These are phyloP conservation scores for Candidula unifasciata DNA, from an alignment of 2,888 invertebrate species.

Conservation along the genomic window DNA sequence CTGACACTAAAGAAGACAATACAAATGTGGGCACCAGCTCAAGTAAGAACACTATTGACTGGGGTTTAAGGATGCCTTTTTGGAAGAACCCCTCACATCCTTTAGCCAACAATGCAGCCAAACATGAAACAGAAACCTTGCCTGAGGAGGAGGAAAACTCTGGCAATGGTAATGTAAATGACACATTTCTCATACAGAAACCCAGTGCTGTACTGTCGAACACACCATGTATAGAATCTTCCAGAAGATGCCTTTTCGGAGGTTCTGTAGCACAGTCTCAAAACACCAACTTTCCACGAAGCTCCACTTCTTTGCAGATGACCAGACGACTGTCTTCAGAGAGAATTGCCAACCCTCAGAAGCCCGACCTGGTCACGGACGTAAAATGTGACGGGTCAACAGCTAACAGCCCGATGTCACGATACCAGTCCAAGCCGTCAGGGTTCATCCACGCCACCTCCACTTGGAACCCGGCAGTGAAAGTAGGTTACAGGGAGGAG, in stretches of 20 bases:
- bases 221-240: conserved; percentile 33
- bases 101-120: not conserved
- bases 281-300: not conserved
- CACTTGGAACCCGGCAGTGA: not conserved
- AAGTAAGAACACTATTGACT: not conserved
- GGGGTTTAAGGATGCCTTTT: not conserved
- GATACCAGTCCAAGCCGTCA: not conserved
- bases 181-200: conserved; percentile 42
- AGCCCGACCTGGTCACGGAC: conserved; percentile 1
- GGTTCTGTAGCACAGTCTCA: not conserved
- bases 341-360: conserved; percentile 3
- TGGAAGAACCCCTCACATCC: conserved; percentile 7
- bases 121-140: not conserved
- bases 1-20: not conserved
- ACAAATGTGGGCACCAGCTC: not conserved
- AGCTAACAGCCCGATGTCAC: not conserved
- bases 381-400: not conserved
- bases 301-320: not conserved
- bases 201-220: conserved; percentile 25
- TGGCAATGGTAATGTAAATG: conserved; percentile 38
- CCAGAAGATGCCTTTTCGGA: not conserved
- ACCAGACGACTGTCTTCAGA: not conserved
- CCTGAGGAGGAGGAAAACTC: conserved; percentile 7
- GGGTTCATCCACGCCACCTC: not conserved
- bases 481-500: not conserved